phyloP scores from a whole-genome alignment of 2,888 invertebrate genomes.

The Polia nebulosa region DNA sequence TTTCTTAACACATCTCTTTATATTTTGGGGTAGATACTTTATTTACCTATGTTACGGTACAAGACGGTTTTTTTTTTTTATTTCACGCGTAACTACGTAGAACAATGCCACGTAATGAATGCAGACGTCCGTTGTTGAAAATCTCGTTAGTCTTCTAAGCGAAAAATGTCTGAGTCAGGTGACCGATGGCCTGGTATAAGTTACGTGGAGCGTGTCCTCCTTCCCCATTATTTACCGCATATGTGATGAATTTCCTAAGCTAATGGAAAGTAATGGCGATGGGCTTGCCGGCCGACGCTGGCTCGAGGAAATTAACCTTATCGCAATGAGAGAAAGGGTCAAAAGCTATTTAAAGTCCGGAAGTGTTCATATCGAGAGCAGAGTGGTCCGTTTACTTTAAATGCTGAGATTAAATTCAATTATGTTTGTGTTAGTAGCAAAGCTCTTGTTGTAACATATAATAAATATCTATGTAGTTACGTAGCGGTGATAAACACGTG shows the following conservation, averaged over 20 bases:
- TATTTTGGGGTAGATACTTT: conserved; percentile 4
- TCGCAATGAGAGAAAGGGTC: conserved; percentile 67
- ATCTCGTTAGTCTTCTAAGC: conserved; percentile 75
- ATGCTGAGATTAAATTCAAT: conserved; percentile 28
- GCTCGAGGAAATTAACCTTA: conserved; percentile 73
- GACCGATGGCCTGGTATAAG: conserved; percentile 76
- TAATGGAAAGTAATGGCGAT: conserved; percentile 75
- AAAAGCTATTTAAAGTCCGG: conserved; percentile 69
- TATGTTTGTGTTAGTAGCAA: conserved; percentile 2
- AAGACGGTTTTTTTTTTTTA: conserved; percentile 58
- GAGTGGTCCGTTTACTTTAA: conserved; percentile 40
- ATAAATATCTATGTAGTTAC: conserved; percentile 16
- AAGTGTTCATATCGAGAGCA: conserved; percentile 61
- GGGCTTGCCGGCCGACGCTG: conserved; percentile 63
- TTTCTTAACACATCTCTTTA: conserved; percentile 28
- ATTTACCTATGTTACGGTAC: conserved; percentile 37
- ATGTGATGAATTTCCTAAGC: conserved; percentile 74
- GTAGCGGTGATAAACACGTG: conserved; percentile 17
- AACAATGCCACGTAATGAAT: conserved; percentile 75
- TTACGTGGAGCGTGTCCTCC: conserved; percentile 63
- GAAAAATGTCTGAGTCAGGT: conserved; percentile 73
- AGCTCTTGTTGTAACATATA: conserved; percentile 1
- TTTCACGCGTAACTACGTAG: conserved; percentile 68
- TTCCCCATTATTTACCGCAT: conserved; percentile 67
- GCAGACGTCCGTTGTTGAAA: conserved; percentile 69